Evolutionary conservation across 92 coral and sea anemone species (phyloP).

Genomic region (Diadumene lineata): DNA sequence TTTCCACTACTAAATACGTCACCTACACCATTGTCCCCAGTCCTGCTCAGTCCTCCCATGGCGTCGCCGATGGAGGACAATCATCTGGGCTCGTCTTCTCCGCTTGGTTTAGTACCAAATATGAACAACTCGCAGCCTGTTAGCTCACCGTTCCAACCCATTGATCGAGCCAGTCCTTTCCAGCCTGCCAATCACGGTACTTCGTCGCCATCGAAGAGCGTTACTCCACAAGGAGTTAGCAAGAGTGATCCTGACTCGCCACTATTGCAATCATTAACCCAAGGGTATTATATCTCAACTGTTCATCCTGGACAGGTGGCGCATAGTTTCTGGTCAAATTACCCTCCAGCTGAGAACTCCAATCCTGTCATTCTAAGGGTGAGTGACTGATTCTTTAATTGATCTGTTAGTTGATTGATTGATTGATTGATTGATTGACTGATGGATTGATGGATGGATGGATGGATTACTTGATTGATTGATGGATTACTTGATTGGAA

Average conservation of each 20-base stretch:
- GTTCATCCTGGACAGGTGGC: constrained; percentile 79
- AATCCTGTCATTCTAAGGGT: constrained; percentile 79
- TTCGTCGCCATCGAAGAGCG: constrained; percentile 66
- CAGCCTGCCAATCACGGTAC: constrained; percentile 69
- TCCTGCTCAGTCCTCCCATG: constrained; percentile 64
- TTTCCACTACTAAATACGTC: constrained; percentile 72
- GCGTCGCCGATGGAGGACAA: constrained; percentile 60
- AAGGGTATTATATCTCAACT: constrained; percentile 79
- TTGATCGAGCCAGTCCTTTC: constrained; percentile 79
- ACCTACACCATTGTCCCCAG: constrained; percentile 71
- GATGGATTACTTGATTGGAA: not conserved
- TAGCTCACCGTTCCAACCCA: constrained; percentile 85
- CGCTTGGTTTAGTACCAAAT: constrained; percentile 50
- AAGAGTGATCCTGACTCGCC: constrained; percentile 33
- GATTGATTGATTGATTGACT: not conserved
- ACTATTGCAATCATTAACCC: constrained; percentile 59
- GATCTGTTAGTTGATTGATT: not conserved
- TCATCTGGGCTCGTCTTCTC: constrained; percentile 53
- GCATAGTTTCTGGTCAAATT: constrained; percentile 58
- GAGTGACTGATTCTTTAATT: no score
- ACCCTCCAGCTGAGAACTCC: constrained; percentile 68
- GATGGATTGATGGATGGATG: not conserved
- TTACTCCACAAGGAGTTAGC: constrained; percentile 40
- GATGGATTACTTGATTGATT: constrained; percentile 3
- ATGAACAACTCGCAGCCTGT: constrained; percentile 66